These are phyloP conservation scores for Patella caerulea DNA, from an alignment of 2,888 invertebrate species.

Conservation along the genomic window DNA sequence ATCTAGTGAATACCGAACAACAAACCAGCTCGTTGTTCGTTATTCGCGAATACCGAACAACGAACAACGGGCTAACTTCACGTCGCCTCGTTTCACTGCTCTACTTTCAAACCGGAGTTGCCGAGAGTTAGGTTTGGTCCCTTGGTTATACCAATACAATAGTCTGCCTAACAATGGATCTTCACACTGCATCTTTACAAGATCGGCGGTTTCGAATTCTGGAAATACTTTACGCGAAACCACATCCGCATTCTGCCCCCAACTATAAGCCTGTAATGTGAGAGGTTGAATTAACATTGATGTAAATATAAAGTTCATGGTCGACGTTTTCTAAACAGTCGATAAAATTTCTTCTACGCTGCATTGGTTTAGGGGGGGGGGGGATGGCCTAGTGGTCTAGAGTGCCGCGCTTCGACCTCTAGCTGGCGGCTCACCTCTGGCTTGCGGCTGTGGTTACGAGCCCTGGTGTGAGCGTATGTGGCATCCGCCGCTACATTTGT, in stretches of 20 bases:
- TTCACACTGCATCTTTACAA: not conserved
- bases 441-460: too few species aligned
- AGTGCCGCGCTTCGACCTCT: too few species aligned
- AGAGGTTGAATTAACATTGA: not conserved
- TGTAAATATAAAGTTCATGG: not conserved
- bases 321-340: not conserved
- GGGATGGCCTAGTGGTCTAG: too few species aligned
- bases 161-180: not conserved
- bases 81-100: slow-evolving; percentile 2
- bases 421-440: too few species aligned
- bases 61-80: too few species aligned
- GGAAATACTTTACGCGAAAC: slow-evolving; percentile 7
- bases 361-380: slow-evolving; percentile 10
- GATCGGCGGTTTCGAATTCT: slow-evolving; percentile 9
- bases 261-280: not conserved
- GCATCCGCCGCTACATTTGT: slow-evolving; percentile 37
- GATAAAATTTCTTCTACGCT: not conserved
- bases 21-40: too few species aligned
- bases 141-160: not conserved
- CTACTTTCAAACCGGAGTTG: not conserved
- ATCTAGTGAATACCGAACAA: too few species aligned
- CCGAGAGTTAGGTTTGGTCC: not conserved
- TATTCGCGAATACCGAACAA: too few species aligned
- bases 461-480: too few species aligned
- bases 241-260: not conserved